phyloP scores from a whole-genome alignment of 2,888 invertebrate genomes.

The Hydropsyche betteni region DNA sequence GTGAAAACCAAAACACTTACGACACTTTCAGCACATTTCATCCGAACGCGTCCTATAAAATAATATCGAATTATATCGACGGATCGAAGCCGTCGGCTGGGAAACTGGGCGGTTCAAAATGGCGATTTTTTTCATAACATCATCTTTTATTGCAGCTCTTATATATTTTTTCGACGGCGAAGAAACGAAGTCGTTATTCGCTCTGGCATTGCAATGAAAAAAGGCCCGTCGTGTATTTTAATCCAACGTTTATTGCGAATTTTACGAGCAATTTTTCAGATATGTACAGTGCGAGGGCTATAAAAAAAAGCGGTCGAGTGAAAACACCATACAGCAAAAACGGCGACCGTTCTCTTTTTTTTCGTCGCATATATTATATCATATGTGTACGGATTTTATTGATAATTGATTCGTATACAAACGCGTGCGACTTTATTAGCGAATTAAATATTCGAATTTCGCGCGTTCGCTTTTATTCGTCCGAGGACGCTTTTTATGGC shows the following conservation, averaged over 20 bases:
- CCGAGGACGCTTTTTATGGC: too few species aligned
- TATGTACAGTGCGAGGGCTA: constrained; percentile 12
- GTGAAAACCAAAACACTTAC: too few species aligned
- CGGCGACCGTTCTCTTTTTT: too few species aligned
- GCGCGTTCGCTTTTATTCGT: too few species aligned
- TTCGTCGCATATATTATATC: too few species aligned
- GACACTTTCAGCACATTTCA: too few species aligned
- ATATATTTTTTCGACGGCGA: neutral
- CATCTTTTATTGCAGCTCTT: constrained; percentile 12
- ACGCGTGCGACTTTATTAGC: too few species aligned
- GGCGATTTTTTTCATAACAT: constrained; percentile 12
- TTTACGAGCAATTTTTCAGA: constrained; percentile 32
- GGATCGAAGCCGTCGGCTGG: neutral
- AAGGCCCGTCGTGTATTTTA: constrained; percentile 29
- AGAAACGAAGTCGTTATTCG: constrained; percentile 28
- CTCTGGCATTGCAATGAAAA: constrained; percentile 9
- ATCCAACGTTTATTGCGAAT: constrained; percentile 29
- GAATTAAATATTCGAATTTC: too few species aligned
- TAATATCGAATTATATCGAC: constrained; percentile 20
- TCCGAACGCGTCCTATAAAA: neutral
- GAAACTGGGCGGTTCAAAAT: neutral
- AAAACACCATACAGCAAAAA: constrained; percentile 2
- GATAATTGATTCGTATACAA: too few species aligned
- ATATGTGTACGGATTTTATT: too few species aligned
- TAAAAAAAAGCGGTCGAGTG: constrained; percentile 25